These are phyloP conservation scores for Nixonia krombeini DNA, from an alignment of 1,140 invertebrate species.

Conservation along the genomic window DNA sequence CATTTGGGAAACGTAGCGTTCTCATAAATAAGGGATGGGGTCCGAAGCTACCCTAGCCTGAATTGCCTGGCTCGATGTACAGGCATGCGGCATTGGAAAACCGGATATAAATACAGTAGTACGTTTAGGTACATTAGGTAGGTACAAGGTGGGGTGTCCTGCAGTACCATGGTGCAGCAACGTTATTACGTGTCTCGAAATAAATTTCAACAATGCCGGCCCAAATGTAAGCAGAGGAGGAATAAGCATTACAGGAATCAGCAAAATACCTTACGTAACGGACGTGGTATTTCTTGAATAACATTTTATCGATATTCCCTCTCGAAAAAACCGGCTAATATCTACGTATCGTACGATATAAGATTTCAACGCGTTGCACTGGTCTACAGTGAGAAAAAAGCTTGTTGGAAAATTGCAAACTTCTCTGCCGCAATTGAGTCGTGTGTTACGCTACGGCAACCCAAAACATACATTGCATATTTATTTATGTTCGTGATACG, in stretches of 20 bases:
- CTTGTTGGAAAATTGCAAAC: no score
- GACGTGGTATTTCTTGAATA: not conserved
- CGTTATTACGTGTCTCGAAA: slow-evolving; percentile 34
- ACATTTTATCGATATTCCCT: not conserved
- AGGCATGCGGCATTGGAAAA: slow-evolving; percentile 44
- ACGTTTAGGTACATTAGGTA: slow-evolving; percentile 46
- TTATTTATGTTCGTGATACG: no score
- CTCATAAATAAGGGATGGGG: slow-evolving; percentile 49
- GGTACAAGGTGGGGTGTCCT: slow-evolving; percentile 34
- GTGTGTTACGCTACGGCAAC: no score
- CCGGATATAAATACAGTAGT: slow-evolving; percentile 47
- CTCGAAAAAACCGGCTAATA: not conserved
- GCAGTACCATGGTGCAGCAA: slow-evolving; percentile 17
- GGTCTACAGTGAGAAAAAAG: no score
- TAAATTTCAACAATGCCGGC: slow-evolving; percentile 27
- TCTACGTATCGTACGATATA: no score
- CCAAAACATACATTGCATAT: no score
- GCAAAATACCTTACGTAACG: not conserved
- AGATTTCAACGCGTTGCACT: no score
- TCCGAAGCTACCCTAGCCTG: slow-evolving; percentile 37
- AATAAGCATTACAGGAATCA: slow-evolving; percentile 19
- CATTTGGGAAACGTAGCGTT: slow-evolving; percentile 46
- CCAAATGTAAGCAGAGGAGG: no score
- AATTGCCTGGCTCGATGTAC: slow-evolving; percentile 39
- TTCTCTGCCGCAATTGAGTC: no score